Evolutionary conservation across 2,888 invertebrate genomes (phyloP), one percentile per base, ranked within the genome.

Genomic region (Chloroclystis v-ata): DNA sequence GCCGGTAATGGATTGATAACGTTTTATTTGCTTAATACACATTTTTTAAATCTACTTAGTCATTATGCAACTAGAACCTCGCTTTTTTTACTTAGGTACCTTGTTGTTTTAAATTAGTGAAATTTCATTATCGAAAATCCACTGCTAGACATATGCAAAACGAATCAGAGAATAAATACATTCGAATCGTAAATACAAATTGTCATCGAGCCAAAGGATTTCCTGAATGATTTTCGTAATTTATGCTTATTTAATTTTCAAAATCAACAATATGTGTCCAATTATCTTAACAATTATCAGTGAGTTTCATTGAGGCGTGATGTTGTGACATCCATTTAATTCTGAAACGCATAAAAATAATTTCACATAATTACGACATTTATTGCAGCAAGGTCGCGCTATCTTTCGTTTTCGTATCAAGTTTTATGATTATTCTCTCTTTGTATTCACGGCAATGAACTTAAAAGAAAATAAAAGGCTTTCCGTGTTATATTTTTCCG

Each of bases 341-440:
- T 78, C 77, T 71, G 75, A 72, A 75, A 71, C 75, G 78, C 79
- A 83, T 83, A 82, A 82, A 78, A 81, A 83, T 85, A 86, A 86
- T 82, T 87, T 82, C 76, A 81, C 72, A 79, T 86, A 87, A 86
- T 87, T 84, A 82, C 82, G 62, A 76, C 82, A 81, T 85, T 85
- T 82, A 85, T 83, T 61, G 61, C 61, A 56, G 61, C 77, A 78
- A 82, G 82, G 82, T 60, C 76, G 61, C 63, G 76, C 75, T 71
- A 73, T 78, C 74, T 78, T 71, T 64, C 52, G 65, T 61, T 64
- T 65, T 57, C 64, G 67, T 66, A 74, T 78, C 68, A 58, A 61
- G 61, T 62, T 61, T 63, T 63, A 46, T 20, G 38, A 46, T 46
- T 38, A 43, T 46, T 46, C 45, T 49, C 57, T 60, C 56, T 69